These are phyloP conservation scores for Pollenia labialis DNA, from an alignment of 2,888 invertebrate genomes.

Conservation along the genomic window DNA sequence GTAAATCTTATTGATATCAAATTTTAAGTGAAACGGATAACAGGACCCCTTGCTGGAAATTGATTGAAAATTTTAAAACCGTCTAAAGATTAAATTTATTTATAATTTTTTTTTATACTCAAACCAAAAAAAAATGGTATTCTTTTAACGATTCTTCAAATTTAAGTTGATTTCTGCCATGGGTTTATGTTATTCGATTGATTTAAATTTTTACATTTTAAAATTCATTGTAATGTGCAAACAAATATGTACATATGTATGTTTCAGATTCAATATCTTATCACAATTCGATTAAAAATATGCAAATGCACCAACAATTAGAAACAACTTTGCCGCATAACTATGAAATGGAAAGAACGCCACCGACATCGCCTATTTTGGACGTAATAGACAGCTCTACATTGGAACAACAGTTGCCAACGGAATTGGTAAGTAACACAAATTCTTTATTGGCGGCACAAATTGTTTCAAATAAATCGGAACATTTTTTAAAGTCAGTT, in stretches of 20 bases:
- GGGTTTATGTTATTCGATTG: no score
- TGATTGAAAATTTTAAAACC: no score
- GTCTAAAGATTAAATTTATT: no score
- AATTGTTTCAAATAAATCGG: constrained; percentile 70
- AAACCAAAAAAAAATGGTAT: no score
- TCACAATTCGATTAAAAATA: constrained; percentile 77
- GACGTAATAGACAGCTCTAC: constrained; percentile 79
- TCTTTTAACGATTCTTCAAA: no score
- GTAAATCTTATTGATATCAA: no score
- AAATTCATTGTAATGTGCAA: no score
- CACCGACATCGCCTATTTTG: constrained; percentile 79
- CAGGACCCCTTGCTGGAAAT: no score
- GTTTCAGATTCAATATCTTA: constrained; percentile 76
- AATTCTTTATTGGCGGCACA: constrained; percentile 37
- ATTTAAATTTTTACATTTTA: no score
- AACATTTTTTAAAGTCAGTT: constrained; percentile 60
- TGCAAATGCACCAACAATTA: constrained; percentile 46
- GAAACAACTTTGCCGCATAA: constrained; percentile 61
- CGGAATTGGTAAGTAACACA: constrained; percentile 48
- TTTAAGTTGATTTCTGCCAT: no score
- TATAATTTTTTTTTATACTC: no score
- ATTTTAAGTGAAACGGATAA: no score
- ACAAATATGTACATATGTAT: neutral
- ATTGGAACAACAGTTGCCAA: constrained; percentile 60
- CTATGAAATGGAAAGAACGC: constrained; percentile 62